A percentile compares a stretch with the other conserved stretches of the same genome.
phyloP scores from a whole-genome alignment of 2,797 vertebrate species.

The Cyclura pinguis region DNA sequence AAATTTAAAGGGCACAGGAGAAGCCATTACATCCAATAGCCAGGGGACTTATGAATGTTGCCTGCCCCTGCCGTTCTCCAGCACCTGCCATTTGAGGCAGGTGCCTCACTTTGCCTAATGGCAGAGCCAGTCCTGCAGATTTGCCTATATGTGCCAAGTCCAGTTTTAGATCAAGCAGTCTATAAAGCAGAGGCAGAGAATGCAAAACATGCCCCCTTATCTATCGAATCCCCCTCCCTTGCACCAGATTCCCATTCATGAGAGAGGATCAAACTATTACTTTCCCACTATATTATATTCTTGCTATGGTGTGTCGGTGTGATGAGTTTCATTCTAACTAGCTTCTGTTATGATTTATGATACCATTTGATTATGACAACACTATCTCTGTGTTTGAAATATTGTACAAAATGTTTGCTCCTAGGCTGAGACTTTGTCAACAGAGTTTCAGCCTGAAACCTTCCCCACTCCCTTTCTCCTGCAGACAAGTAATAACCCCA shows the following conservation, averaged over 20 bases:
- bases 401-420: slow-evolving; percentile 47
- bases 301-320: slow-evolving; percentile 37
- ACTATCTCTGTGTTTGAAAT: slow-evolving; percentile 55
- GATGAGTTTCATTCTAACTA: slow-evolving; percentile 49
- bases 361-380: slow-evolving; percentile 46
- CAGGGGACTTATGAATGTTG: not conserved
- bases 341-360: slow-evolving; percentile 57
- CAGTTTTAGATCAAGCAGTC: not conserved
- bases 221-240: not conserved
- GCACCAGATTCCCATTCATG: slow-evolving; percentile 29
- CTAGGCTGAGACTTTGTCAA: slow-evolving; percentile 45
- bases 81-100: not conserved
- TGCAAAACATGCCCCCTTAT: too few species aligned
- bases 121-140: not conserved
- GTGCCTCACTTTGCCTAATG: not conserved
- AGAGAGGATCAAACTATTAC: slow-evolving; percentile 30
- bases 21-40: not conserved
- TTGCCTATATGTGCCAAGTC: too few species aligned
- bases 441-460: slow-evolving; percentile 48
- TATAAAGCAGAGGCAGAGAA: not conserved
- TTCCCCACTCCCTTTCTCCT: slow-evolving; percentile 31
- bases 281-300: slow-evolving; percentile 47
- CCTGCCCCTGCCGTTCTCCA: not conserved
- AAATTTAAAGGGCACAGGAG: not conserved
- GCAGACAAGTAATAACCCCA: slow-evolving; percentile 42